Conservation (phyloP, 2,797 vertebrate genomes). For the Cottoperca gobio region DNA sequence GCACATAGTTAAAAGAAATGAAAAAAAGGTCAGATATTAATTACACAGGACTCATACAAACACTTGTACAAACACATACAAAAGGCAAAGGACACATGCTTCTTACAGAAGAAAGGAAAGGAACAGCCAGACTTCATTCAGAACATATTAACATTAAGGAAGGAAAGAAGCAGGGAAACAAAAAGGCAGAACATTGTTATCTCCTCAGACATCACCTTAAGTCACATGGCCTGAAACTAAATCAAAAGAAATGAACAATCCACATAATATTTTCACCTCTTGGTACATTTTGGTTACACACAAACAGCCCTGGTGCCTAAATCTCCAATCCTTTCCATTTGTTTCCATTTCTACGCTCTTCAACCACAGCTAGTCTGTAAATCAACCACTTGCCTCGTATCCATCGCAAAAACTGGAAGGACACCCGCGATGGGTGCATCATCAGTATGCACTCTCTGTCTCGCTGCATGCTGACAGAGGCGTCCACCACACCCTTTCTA, state of each 20-base stretch:
- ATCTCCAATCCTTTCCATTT: neutral
- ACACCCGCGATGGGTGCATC: conserved; percentile 62
- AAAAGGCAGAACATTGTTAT: neutral
- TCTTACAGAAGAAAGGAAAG: neutral
- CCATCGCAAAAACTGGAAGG: conserved; percentile 78
- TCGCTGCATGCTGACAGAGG: conserved; percentile 68
- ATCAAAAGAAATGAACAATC: neutral
- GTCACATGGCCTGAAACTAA: neutral
- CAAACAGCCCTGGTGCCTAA: neutral
- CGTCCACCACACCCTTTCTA: conserved; percentile 51
- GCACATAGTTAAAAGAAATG: neutral
- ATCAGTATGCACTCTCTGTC: conserved; percentile 56
- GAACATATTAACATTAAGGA: neutral
- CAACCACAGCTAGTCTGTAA: neutral
- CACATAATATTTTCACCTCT: neutral
- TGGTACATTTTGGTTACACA: conserved; percentile 3
- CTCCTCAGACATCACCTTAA: neutral
- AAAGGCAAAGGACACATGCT: neutral
- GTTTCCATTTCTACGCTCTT: neutral
- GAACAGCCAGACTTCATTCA: neutral
- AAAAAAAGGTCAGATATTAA: neutral
- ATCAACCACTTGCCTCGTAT: conserved; percentile 75
- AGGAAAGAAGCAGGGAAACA: neutral
- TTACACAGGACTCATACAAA: neutral
- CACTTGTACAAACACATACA: neutral